Evolutionary conservation across 2,888 invertebrate genomes (phyloP), one percentile per base, ranked within the genome.

Genomic region (Hedya salicella): DNA sequence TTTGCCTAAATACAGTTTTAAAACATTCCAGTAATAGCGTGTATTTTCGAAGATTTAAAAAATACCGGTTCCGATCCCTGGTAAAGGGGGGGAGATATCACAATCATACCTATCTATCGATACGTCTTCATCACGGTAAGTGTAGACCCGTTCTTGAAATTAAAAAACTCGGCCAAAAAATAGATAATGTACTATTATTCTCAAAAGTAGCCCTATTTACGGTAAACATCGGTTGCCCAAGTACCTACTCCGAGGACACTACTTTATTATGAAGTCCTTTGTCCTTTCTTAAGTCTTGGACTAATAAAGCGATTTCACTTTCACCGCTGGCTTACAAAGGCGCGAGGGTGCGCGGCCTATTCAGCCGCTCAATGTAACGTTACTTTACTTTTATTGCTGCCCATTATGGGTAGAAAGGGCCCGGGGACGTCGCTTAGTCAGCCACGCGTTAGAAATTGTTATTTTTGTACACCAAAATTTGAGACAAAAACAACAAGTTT

Each of bases 301-400:
- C 54, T 73, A 75, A 78, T 79, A 83, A 79, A 78, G 72, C 74
- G 76, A 78, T 78, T 50, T 89, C 85, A 86, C 90, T 90, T 89
- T 89, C 87, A 78, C 85, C 71, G 71, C 52, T 62, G 49, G 32
- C 64, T 25, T 62, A 83, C 82, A 84, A 83, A 78, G 77, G 70
- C 59, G 70, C 75, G 74, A 79, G 77, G 77, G 71, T 80, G 73
- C 71, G 62, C 68, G 17, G 16, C 70, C 76, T 77, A 79, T 85
- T 80, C 74, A 79, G 72, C 69, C 69, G 69, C 52, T 69, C 72
- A 71, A 76, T 81, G 78, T 82, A 85, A 76, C 85, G 85, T 82
- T 85, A 86, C 74, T 78, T 82, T 85, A 86, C 74, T 78, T 78
- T 74, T 80, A 81, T 79, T 81, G 81, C 85, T 77, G 65, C 77